A percentile compares a stretch with the other conserved stretches of the same genome.
phyloP scores from a whole-genome alignment of 92 coral and sea anemone genomes.

The Porites cylindrica region DNA sequence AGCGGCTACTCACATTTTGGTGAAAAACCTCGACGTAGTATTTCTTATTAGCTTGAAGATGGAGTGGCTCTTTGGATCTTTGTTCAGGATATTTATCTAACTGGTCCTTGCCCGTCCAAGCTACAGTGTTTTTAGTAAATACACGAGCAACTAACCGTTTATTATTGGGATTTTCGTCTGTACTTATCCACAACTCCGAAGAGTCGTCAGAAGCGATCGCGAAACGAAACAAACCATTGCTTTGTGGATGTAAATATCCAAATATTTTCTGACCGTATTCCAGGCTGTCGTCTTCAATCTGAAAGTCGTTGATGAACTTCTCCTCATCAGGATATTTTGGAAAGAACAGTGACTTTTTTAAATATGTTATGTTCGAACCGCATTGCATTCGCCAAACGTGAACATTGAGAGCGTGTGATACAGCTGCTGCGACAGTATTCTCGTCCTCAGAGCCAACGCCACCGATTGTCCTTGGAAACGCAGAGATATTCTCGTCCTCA shows the following conservation, averaged over 20 bases:
- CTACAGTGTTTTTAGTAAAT: neutral
- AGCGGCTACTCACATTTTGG: neutral
- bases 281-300: neutral
- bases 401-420: slow-evolving; percentile 24
- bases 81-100: slow-evolving; percentile 31
- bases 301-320: slow-evolving; percentile 16
- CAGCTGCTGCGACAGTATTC: neutral
- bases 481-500: too few relatives aligned
- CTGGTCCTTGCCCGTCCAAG: slow-evolving; percentile 1
- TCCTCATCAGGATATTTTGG: slow-evolving; percentile 46
- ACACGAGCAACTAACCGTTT: slow-evolving; percentile 16
- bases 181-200: slow-evolving; percentile 53
- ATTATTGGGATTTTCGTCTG: neutral
- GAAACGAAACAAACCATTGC: slow-evolving; percentile 27
- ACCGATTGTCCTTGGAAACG: too few relatives aligned
- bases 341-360: slow-evolving; percentile 40
- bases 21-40: slow-evolving; percentile 59
- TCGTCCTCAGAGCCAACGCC: too few relatives aligned
- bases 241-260: slow-evolving; percentile 44
- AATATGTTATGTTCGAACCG: slow-evolving; percentile 20
- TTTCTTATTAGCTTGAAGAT: neutral
- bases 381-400: slow-evolving; percentile 52
- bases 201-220: slow-evolving; percentile 31
- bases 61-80: neutral
- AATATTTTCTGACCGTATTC: slow-evolving; percentile 48